Conservation (phyloP, 2,797 vertebrate genomes). For the Cyprinodon diabolis region DNA sequence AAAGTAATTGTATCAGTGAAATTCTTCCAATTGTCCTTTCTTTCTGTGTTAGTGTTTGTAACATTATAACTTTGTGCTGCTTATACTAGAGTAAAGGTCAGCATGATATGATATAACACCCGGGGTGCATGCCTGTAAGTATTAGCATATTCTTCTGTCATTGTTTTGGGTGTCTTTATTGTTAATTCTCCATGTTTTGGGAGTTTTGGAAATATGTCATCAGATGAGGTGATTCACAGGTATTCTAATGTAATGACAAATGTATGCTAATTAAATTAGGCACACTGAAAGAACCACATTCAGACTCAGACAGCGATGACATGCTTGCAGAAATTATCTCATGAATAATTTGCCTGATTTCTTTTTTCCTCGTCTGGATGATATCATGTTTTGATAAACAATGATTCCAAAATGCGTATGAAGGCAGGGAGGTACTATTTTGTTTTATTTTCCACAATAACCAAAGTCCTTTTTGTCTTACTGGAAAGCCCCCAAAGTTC, state of each 20-base stretch:
- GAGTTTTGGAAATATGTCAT: conserved; percentile 42
- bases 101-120: conserved; percentile 44
- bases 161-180: conserved; percentile 17
- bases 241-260: conserved; percentile 56
- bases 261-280: conserved; percentile 59
- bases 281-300: conserved; percentile 32
- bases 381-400: conserved; percentile 47
- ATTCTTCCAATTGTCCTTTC: no score
- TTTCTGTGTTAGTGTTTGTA: no score
- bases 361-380: conserved; percentile 34
- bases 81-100: conserved; percentile 28
- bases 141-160: conserved; percentile 43
- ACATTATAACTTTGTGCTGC: background rate
- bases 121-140: conserved; percentile 40
- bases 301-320: conserved; percentile 29
- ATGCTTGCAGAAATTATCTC: conserved; percentile 26
- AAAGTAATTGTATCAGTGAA: no score
- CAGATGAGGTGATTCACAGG: conserved; percentile 46
- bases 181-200: conserved; percentile 46
- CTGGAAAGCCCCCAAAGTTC: conserved; percentile 45
- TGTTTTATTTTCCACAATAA: conserved; percentile 26
- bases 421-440: conserved; percentile 26
- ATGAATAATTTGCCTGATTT: conserved; percentile 43
- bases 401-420: conserved; percentile 33
- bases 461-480: conserved; percentile 35